Percentiles rank a stretch among this genome's conserved stretches.
These are phyloP conservation scores for Anthrax anthrax DNA, from an alignment of 2,888 invertebrate genomes.

Conservation along the genomic window DNA sequence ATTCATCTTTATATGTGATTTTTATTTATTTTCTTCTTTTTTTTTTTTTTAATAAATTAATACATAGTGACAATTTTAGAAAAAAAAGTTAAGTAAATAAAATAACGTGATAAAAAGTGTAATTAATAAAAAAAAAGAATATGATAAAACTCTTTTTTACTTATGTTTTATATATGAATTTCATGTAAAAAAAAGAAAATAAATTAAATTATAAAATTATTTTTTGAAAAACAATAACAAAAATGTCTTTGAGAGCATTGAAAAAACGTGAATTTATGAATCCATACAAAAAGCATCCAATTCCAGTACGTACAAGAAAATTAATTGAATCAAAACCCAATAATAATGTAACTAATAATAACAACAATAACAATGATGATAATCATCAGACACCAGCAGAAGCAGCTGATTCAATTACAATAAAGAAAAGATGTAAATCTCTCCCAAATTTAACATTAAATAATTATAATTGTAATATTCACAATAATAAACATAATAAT, in stretches of 20 bases:
- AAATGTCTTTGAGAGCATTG: conserved; percentile 33
- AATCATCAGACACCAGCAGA: background rate
- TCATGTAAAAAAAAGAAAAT: no score
- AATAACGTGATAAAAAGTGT: no score
- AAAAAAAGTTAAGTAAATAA: no score
- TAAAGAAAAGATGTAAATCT: conserved; percentile 7
- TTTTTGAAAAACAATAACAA: background rate
- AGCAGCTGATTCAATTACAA: no score
- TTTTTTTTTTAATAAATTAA: no score
- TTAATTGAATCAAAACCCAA: background rate
- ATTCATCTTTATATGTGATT: no score
- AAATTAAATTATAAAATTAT: background rate
- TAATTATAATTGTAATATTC: background rate
- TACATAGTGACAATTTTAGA: no score
- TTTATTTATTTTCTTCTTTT: no score
- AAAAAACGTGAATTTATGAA: conserved; percentile 26
- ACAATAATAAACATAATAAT: background rate
- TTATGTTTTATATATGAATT: no score
- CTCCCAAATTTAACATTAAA: conserved; percentile 3
- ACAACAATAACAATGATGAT: background rate
- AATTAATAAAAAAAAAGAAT: no score
- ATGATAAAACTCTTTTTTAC: no score
- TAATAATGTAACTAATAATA: background rate
- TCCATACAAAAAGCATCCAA: conserved; percentile 12
- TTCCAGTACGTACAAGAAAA: conserved; percentile 6